These are phyloP conservation scores for Leucophenga varia DNA, from an alignment of 1,140 invertebrate genomes.

Conservation along the genomic window DNA sequence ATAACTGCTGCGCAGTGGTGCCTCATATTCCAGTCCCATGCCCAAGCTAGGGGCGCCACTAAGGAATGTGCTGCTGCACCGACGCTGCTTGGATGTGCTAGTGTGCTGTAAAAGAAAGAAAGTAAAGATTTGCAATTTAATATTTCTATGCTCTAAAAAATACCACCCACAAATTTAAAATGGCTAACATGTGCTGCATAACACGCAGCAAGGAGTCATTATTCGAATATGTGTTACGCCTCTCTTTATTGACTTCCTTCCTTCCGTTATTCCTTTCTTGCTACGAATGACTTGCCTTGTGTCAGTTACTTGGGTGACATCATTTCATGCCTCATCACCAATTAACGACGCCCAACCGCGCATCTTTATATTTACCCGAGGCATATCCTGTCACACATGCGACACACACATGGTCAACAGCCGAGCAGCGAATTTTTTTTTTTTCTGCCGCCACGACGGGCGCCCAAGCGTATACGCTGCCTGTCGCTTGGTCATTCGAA, in stretches of 20 bases:
- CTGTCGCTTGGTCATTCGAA: no score
- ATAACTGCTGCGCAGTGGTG: no score
- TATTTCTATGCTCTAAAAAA: no score
- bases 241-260: no score
- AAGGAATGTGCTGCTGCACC: conserved; percentile 29
- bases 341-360: conserved; percentile 37
- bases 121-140: no score
- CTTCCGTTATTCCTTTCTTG: conserved; percentile 38
- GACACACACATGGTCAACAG: conserved; percentile 48
- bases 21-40: no score
- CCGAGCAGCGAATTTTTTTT: not conserved
- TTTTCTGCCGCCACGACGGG: conserved; percentile 2
- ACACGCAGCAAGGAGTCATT: conserved; percentile 18
- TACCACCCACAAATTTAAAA: no score
- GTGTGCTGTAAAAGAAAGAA: no score
- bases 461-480: no score
- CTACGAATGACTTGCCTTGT: no score
- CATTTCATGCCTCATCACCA: conserved; percentile 53
- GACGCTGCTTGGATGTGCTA: conserved; percentile 21
- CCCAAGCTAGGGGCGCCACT: conserved; percentile 26
- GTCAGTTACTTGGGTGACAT: conserved; percentile 48
- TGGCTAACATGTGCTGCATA: conserved; percentile 43
- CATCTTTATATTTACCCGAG: no score
- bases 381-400: conserved; percentile 32
- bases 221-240: no score